A percentile compares a stretch with the other conserved stretches of the same genome.
Evolutionary conservation across 2,113 vertebrate species (phyloP).

Genomic region (Anarhynchus alexandrinus): DNA sequence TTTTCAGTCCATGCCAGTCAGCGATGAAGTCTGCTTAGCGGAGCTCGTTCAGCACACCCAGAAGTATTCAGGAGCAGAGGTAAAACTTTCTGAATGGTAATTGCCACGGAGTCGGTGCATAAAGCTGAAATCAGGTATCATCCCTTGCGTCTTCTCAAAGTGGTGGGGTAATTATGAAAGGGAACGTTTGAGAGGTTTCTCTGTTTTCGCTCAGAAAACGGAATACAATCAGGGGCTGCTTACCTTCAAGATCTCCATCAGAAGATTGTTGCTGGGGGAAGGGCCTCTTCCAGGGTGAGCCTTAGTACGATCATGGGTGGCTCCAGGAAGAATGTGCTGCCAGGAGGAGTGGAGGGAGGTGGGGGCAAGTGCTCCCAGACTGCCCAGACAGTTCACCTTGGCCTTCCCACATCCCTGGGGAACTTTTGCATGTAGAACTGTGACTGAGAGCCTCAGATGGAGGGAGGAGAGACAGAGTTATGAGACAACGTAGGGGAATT

Average conservation of each 20-base stretch:
- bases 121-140: not conserved
- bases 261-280: not conserved
- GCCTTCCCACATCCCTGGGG: accelerated
- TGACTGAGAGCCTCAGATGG: not conserved
- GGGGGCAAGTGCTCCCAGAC: not conserved
- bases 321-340: not conserved
- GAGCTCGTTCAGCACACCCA: constrained; percentile 80
- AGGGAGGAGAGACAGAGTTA: not conserved
- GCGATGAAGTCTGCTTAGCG: constrained; percentile 75
- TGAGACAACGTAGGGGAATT: not conserved
- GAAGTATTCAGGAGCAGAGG: constrained; percentile 95
- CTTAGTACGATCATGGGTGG: accelerated
- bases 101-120: accelerated
- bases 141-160: not conserved
- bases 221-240: not conserved
- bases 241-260: not conserved
- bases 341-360: not conserved
- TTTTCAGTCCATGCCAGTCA: constrained; percentile 84
- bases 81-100: constrained; percentile 49
- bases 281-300: not conserved
- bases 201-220: not conserved
- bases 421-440: not conserved
- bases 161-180: not conserved
- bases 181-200: not conserved
- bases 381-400: not conserved